phyloP scores from a whole-genome alignment of 2,888 invertebrate genomes.

The Tetragnatha montana region DNA sequence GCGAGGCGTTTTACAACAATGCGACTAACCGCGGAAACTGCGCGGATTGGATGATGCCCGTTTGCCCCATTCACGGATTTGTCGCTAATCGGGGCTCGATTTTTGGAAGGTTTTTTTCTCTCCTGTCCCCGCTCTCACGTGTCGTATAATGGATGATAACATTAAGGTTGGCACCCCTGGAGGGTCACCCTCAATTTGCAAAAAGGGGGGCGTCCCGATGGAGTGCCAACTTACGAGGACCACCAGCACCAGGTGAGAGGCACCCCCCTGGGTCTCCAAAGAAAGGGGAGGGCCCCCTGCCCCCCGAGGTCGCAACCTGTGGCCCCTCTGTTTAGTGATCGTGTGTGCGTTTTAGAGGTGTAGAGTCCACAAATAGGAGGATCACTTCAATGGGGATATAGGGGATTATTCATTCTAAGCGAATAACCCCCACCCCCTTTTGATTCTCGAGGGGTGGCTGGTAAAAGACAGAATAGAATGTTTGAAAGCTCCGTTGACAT shows the following conservation, averaged over 20 bases:
- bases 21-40: slow-evolving; percentile 65
- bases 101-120: slow-evolving; percentile 8
- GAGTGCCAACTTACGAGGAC: slow-evolving; percentile 61
- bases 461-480: slow-evolving; percentile 68
- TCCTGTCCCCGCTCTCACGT: slow-evolving; percentile 54
- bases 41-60: slow-evolving; percentile 68
- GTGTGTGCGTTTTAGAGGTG: slow-evolving; percentile 57
- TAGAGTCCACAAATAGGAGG: slow-evolving; percentile 69
- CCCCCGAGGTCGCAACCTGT: slow-evolving; percentile 67
- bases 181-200: slow-evolving; percentile 70
- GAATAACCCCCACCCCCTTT: slow-evolving; percentile 26
- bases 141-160: slow-evolving; percentile 68
- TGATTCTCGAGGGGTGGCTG: slow-evolving; percentile 67
- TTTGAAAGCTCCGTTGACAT: slow-evolving; percentile 70
- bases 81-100: slow-evolving; percentile 59
- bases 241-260: slow-evolving; percentile 63
- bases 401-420: slow-evolving; percentile 61
- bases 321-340: slow-evolving; percentile 65
- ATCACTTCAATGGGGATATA: slow-evolving; percentile 66
- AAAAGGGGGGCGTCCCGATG: slow-evolving; percentile 55
- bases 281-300: slow-evolving; percentile 64
- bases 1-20: slow-evolving; percentile 69
- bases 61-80: slow-evolving; percentile 49
- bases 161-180: slow-evolving; percentile 56
- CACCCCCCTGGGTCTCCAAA: slow-evolving; percentile 55